phyloP scores from a whole-genome alignment of 1,140 invertebrate genomes.

The Chionoecetes opilio region DNA sequence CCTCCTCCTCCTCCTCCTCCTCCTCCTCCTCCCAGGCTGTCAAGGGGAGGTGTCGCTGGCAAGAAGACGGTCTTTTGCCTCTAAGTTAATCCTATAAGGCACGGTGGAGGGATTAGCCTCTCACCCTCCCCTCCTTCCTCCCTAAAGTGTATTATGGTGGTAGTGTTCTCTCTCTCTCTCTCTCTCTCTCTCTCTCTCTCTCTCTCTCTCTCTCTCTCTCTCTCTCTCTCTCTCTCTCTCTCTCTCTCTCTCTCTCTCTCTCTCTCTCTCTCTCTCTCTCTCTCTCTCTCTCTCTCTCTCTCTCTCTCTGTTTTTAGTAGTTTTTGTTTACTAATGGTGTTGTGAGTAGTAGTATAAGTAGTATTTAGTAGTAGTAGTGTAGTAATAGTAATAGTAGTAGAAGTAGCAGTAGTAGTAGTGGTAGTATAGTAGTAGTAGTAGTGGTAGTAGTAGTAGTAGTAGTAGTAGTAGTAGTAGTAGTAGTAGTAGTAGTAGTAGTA shows the following conservation, averaged over 20 bases:
- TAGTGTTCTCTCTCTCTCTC: slow-evolving; percentile 17
- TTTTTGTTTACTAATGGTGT: too few relatives aligned
- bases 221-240: background rate
- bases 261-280: background rate
- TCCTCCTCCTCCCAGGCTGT: slow-evolving; percentile 25
- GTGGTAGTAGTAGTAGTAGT: slow-evolving; percentile 33
- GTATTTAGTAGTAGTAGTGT: background rate
- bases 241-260: background rate
- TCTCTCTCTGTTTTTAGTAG: too few relatives aligned
- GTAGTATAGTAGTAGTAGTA: background rate
- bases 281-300: background rate
- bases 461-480: slow-evolving; percentile 29
- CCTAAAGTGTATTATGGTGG: background rate
- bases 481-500: slow-evolving; percentile 31
- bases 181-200: slow-evolving; percentile 27
- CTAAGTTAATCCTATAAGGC: background rate
- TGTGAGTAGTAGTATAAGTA: too few relatives aligned
- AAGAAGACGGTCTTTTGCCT: background rate
- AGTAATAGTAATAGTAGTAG: background rate
- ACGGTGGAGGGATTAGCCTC: background rate
- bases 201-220: slow-evolving; percentile 27
- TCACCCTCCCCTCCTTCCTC: background rate
- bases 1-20: slow-evolving; percentile 41
- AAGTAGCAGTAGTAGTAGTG: too few relatives aligned
- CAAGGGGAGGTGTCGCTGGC: slow-evolving; percentile 7